Evolutionary conservation across 2,888 invertebrate genomes (phyloP).

Genomic region (Chaitophorus viminalis): DNA sequence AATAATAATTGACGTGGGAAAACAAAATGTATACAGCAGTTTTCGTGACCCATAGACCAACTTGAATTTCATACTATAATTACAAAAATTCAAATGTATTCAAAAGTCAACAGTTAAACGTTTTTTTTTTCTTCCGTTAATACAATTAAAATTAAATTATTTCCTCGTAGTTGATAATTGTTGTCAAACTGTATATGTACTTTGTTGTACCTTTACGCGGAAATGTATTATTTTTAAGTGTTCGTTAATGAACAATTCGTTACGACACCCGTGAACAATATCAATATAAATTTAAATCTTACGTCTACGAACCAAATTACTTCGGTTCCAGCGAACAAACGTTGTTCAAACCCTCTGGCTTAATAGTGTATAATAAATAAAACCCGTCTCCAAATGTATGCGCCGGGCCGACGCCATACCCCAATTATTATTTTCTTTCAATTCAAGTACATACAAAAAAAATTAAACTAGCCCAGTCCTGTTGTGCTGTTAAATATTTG

Average conservation of each 20-base stretch:
- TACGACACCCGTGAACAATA: conserved; percentile 6
- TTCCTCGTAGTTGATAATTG: background rate
- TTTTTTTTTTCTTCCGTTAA: background rate
- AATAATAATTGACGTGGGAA: conserved; percentile 60
- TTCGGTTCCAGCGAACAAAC: conserved; percentile 7
- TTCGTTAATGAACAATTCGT: conserved; percentile 5
- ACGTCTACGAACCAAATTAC: background rate
- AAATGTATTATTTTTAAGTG: background rate
- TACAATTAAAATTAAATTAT: conserved; percentile 19
- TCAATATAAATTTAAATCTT: conserved; percentile 42
- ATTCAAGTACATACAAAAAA: conserved; percentile 14
- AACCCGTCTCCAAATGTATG: conserved; percentile 6
- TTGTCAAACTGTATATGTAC: background rate
- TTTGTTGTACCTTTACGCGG: too few relatives aligned
- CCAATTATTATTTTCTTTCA: conserved; percentile 39
- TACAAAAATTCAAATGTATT: background rate
- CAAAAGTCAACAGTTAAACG: background rate
- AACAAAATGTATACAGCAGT: background rate
- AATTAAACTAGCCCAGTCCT: background rate
- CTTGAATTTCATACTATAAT: conserved; percentile 12
- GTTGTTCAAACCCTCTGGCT: conserved; percentile 33
- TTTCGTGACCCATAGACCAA: conserved; percentile 21
- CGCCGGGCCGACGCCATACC: background rate
- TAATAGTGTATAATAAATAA: conserved; percentile 42
- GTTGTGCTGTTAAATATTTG: conserved; percentile 46